phyloP scores from a whole-genome alignment of 2,888 invertebrate genomes.

The Drosophila limbata region DNA sequence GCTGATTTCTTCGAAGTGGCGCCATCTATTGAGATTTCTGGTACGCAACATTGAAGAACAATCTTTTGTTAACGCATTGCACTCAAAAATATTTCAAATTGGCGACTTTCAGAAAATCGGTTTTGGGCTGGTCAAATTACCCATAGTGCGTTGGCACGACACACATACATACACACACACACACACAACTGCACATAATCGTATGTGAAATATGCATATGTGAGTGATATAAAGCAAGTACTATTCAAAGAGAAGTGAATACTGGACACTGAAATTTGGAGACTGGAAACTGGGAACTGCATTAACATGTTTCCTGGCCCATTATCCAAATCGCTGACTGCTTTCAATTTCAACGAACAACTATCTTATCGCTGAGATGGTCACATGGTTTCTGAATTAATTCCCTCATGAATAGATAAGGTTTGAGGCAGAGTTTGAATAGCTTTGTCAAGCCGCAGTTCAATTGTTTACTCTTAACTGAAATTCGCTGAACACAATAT shows the following conservation, averaged over 20 bases:
- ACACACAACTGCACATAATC: neutral
- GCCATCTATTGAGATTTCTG: no score
- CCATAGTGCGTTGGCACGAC: slow-evolving; percentile 17
- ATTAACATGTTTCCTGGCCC: slow-evolving; percentile 5
- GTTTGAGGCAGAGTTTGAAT: neutral
- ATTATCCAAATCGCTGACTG: slow-evolving; percentile 6
- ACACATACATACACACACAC: slow-evolving; percentile 25
- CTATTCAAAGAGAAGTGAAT: neutral
- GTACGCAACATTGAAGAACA: no score
- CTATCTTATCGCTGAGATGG: neutral
- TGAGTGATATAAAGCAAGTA: slow-evolving; percentile 15
- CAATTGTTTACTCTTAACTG: neutral
- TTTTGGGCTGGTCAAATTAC: no score
- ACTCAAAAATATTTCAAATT: no score
- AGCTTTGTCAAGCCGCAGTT: neutral
- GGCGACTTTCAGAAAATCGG: no score
- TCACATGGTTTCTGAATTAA: neutral
- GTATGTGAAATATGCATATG: slow-evolving; percentile 26
- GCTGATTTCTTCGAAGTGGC: no score
- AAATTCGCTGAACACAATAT: neutral
- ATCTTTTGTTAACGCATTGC: no score
- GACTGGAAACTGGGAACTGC: neutral
- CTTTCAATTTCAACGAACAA: neutral
- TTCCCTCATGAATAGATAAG: neutral
- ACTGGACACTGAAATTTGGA: neutral